Evolutionary conservation across 2,797 vertebrate genomes (phyloP).

Genomic region (Leptodactylus fallax): DNA sequence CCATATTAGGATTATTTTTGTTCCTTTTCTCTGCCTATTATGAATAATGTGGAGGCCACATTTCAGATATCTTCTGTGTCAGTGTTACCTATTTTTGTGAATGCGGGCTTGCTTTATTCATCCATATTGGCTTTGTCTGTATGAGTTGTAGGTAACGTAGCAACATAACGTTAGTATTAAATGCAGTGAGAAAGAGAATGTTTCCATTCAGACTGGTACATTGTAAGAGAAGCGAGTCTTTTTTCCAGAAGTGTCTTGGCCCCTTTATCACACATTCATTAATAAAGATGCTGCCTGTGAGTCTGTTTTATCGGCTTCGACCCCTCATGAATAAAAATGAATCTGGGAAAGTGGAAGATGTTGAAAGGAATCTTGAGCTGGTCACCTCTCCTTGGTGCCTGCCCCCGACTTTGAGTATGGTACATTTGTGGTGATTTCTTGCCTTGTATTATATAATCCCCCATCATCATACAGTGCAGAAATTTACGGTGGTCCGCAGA

Average conservation of each 20-base stretch:
- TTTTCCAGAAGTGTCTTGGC: neutral
- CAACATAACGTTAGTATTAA: neutral
- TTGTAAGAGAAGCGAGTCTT: neutral
- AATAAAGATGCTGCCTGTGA: constrained; percentile 17
- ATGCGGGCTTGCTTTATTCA: neutral
- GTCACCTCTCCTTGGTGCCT: neutral
- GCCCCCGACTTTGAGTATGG: neutral
- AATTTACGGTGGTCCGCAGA: neutral
- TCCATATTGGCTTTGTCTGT: neutral
- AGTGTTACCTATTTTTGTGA: constrained; percentile 1
- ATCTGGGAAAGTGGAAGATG: neutral
- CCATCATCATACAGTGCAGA: neutral
- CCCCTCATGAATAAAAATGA: constrained; percentile 36
- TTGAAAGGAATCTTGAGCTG: constrained; percentile 17
- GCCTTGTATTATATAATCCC: neutral
- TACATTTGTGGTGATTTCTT: neutral
- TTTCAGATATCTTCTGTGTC: neutral
- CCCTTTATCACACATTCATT: constrained; percentile 7
- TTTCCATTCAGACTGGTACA: neutral
- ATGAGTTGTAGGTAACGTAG: neutral
- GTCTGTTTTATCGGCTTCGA: constrained; percentile 2
- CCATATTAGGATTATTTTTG: neutral
- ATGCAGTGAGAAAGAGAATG: neutral
- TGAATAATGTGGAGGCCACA: neutral
- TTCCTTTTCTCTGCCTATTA: neutral